Evolutionary conservation across 2,888 invertebrate genomes (phyloP), one percentile per base, ranked within the genome.

Genomic region (Melanostoma mellinum): DNA sequence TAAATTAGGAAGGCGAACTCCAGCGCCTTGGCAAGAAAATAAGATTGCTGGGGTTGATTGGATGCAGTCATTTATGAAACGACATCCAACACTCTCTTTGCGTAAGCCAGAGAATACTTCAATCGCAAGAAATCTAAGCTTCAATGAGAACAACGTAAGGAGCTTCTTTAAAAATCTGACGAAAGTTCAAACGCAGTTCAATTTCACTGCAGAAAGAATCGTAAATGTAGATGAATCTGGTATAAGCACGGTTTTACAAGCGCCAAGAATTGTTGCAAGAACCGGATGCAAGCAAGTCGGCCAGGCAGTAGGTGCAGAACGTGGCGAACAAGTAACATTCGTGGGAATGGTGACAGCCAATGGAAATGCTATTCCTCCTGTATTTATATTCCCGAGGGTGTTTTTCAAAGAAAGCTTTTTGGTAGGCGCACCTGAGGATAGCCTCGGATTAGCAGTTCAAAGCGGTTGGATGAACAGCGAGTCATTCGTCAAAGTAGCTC

Each of bases 401-500:
- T 50, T 50, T 50, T 50, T 50, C 32, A 50, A 30, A 50, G 50
- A 33, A 33, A 53, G n/a, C 35, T 35, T n/a, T 35, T 53, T 53
- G 30, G 9, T 33, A 33, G 52, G 52, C 33, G 30, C 32, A 52
- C 52, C 33, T 33, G 44, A 44, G n/a, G 33, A 60, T 32, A 60
- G 55, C 38, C 38, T 38, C 38, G 36, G 38, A 36, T 55, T 20
- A 55, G 38, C 55, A 38, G 60, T 60, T 60, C 58, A 60, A 44
- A 60, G 44, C 33, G 44, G 60, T 60, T 60, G 60, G 35, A 60
- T 60, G 60, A 60, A 60, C 46, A 60, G 58, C 40, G 58, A 32
- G n/a, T 60, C 44, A 46, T 35, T 61, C 46, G 35, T 61, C 35
- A 56, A 56, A 56, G 56, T 56, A 56, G 56, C 42, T 40, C 56